Evolutionary conservation across 2,888 invertebrate species (phyloP).

Genomic region (Pollenia labialis): DNA sequence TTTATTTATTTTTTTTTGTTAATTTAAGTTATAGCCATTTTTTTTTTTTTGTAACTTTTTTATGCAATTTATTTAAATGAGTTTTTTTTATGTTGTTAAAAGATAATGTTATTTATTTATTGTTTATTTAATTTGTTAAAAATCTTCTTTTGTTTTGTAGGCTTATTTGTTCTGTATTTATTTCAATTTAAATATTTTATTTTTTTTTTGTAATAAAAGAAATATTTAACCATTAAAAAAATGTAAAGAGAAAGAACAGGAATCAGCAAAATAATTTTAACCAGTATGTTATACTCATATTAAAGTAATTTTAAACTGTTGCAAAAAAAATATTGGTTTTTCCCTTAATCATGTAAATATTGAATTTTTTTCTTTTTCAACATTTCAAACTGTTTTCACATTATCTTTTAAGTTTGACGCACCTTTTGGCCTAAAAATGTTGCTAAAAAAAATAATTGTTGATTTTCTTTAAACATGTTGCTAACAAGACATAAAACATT

Average conservation of each 20-base stretch:
- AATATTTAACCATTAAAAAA: not conserved
- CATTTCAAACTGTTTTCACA: too few relatives aligned
- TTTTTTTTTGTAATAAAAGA: constrained; percentile 57
- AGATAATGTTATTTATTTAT: constrained; percentile 35
- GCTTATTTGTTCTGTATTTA: constrained; percentile 27
- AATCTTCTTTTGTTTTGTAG: not conserved
- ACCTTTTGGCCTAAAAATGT: too few relatives aligned
- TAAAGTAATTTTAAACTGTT: too few relatives aligned
- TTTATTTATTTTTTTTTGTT: constrained; percentile 5
- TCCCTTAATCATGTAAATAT: too few relatives aligned
- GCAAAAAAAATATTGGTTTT: too few relatives aligned
- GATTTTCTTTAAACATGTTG: too few relatives aligned
- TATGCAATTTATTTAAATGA: constrained; percentile 29
- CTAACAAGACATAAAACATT: too few relatives aligned
- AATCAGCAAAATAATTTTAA: constrained; percentile 19
- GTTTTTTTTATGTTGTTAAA: constrained; percentile 28
- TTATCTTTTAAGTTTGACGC: too few relatives aligned
- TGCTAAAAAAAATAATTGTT: too few relatives aligned
- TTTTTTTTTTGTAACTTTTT: constrained; percentile 35
- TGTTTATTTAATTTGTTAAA: constrained; percentile 37
- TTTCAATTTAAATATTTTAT: constrained; percentile 5
- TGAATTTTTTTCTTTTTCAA: too few relatives aligned
- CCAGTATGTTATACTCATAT: too few relatives aligned
- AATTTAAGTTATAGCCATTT: constrained; percentile 49
- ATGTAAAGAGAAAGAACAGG: not conserved